A percentile compares a stretch with the other conserved stretches of the same genome.
Conservation (phyloP, 37 sponge, comb jelly and placozoan genomes). For the Spongia lamella region DNA sequence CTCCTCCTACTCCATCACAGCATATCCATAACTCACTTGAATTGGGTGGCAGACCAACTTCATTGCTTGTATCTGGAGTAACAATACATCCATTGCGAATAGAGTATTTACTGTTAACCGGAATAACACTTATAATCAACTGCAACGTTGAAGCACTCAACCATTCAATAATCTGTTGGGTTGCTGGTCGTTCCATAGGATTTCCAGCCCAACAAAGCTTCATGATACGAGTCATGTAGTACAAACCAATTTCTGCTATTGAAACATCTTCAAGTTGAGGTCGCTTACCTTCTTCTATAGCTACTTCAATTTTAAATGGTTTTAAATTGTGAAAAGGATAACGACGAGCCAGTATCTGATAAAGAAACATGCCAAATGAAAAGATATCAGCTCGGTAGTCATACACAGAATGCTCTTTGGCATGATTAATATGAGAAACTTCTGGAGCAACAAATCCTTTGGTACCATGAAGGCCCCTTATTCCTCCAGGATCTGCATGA, state of each 20-base stretch:
- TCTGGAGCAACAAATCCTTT: constrained; percentile 30
- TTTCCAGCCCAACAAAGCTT: constrained; percentile 11
- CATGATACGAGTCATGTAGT: constrained; percentile 18
- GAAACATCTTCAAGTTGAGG: not conserved
- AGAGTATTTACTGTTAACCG: not conserved
- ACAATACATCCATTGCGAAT: not conserved
- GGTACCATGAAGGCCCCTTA: constrained; percentile 31
- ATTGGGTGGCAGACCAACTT: not conserved
- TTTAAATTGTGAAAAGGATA: not conserved
- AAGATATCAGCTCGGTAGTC: constrained; percentile 9
- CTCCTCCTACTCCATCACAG: not conserved
- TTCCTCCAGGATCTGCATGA: constrained; percentile 12
- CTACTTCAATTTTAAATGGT: not conserved
- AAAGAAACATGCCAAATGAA: constrained; percentile 25
- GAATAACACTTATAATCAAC: not conserved
- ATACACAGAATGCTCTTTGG: not conserved
- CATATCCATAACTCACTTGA: not conserved
- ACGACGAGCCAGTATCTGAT: constrained; percentile 12
- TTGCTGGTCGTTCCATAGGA: not conserved
- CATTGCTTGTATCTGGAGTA: not conserved
- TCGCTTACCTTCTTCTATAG: constrained; percentile 5
- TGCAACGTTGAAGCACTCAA: not conserved
- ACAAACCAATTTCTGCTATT: not conserved
- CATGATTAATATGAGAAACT: not conserved
- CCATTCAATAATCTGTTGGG: not conserved